Percentiles rank a stretch among this genome's conserved stretches.
Evolutionary conservation across 64 coral and sea anemone genomes (phyloP).

Genomic region (Platygyra sinensis): DNA sequence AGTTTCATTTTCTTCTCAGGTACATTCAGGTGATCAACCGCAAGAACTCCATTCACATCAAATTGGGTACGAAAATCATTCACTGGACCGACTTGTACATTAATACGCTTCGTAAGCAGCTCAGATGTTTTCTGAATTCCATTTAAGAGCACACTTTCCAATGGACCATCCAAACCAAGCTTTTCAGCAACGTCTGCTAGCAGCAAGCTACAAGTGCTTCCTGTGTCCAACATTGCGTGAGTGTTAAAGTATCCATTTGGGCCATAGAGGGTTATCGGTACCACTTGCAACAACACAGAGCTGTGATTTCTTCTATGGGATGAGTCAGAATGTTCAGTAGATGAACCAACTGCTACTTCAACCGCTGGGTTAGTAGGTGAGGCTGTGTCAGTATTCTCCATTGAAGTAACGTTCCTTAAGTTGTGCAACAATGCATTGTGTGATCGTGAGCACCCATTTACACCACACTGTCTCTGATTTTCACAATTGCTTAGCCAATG

Average conservation of each 20-base stretch:
- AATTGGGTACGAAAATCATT: constrained; percentile 22
- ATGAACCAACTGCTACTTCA: too few species aligned
- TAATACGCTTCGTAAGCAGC: background rate
- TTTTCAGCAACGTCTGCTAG: constrained; percentile 14
- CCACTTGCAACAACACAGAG: constrained; percentile 35
- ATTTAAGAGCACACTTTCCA: constrained; percentile 27
- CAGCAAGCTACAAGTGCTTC: constrained; percentile 43
- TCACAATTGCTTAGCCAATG: constrained; percentile 29
- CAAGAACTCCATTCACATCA: constrained; percentile 33
- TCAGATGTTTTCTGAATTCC: constrained; percentile 33
- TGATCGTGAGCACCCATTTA: constrained; percentile 13
- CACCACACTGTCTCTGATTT: constrained; percentile 8
- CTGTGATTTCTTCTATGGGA: background rate
- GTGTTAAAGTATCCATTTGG: constrained; percentile 46
- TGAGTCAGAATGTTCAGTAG: constrained; percentile 29
- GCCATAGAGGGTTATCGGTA: constrained; percentile 29
- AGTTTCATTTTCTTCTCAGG: constrained; percentile 3
- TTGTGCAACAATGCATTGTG: constrained; percentile 39
- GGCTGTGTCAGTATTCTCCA: too few species aligned
- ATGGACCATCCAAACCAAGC: too few species aligned
- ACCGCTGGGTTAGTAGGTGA: too few species aligned
- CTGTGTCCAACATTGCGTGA: constrained; percentile 35
- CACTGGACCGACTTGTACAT: constrained; percentile 16
- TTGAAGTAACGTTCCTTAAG: background rate
- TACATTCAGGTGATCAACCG: constrained; percentile 24